Evolutionary conservation across 2,888 invertebrate genomes (phyloP).

Genomic region (Agrotis segetum): DNA sequence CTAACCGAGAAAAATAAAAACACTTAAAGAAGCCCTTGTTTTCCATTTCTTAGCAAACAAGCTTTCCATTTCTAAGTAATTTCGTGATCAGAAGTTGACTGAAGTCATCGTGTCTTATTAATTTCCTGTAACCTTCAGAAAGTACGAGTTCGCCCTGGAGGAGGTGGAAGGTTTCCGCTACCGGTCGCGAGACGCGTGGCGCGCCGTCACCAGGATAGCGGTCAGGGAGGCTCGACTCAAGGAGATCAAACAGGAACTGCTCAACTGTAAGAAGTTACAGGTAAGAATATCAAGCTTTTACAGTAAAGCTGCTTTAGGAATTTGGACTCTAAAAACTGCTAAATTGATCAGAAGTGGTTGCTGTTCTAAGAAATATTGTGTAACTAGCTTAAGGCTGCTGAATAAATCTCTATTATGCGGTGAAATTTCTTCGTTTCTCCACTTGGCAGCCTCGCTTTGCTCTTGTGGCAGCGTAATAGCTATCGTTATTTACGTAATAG

Average conservation of each 20-base stretch:
- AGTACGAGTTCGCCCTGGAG: slow-evolving; percentile 98
- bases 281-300: slow-evolving; percentile 74
- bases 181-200: slow-evolving; percentile 98
- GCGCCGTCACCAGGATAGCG: slow-evolving; percentile 97
- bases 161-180: slow-evolving; percentile 99
- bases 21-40: too few species aligned
- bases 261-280: slow-evolving; percentile 97
- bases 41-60: not conserved
- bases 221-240: slow-evolving; percentile 98
- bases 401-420: too few species aligned
- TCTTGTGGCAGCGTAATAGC: too few species aligned
- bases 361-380: not conserved
- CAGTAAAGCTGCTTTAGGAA: not conserved
- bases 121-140: slow-evolving; percentile 86
- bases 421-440: not conserved
- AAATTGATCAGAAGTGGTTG: not conserved
- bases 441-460: too few species aligned
- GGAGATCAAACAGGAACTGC: slow-evolving; percentile 98
- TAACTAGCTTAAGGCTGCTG: too few species aligned
- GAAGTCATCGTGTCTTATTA: not conserved
- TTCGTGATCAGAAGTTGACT: too few species aligned
- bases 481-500: not conserved
- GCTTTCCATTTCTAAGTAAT: not conserved
- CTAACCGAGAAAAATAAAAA: too few species aligned
- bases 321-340: not conserved